A percentile compares a stretch with the other conserved stretches of the same genome.
phyloP scores from a whole-genome alignment of 2,113 vertebrate genomes.

The Thomomys bottae region DNA sequence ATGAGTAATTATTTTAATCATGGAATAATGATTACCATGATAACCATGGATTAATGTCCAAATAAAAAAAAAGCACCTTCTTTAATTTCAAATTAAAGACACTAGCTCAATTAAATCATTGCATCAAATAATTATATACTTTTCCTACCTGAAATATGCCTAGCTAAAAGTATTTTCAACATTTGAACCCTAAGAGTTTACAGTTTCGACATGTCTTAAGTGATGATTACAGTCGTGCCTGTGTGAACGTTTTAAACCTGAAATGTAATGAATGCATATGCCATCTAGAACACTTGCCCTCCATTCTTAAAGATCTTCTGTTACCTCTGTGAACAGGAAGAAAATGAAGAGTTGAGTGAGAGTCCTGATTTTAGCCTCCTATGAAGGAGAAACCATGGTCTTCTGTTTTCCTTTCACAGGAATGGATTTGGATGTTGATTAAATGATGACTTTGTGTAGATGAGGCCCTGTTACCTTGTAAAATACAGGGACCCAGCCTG shows the following conservation, averaged over 20 bases:
- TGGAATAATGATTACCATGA: too few species aligned
- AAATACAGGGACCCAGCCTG: background rate
- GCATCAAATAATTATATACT: background rate
- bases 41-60: background rate
- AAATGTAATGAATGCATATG: background rate
- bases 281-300: background rate
- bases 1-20: too few species aligned
- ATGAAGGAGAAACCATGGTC: too few species aligned
- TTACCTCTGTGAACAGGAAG: slow-evolving; percentile 8
- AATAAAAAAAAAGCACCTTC: background rate
- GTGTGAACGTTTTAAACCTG: background rate
- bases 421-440: background rate
- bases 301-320: background rate
- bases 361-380: background rate
- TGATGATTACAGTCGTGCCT: background rate
- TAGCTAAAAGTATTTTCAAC: slow-evolving; percentile 29
- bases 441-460: background rate
- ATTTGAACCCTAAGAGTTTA: slow-evolving; percentile 19
- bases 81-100: slow-evolving; percentile 22
- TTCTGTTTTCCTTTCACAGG: background rate
- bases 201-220: background rate
- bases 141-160: background rate
- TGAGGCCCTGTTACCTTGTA: background rate
- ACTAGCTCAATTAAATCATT: slow-evolving; percentile 12
- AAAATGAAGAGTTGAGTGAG: background rate